Evolutionary conservation across 2,113 vertebrate species (phyloP).

Genomic region (Anser brachyrhynchus): DNA sequence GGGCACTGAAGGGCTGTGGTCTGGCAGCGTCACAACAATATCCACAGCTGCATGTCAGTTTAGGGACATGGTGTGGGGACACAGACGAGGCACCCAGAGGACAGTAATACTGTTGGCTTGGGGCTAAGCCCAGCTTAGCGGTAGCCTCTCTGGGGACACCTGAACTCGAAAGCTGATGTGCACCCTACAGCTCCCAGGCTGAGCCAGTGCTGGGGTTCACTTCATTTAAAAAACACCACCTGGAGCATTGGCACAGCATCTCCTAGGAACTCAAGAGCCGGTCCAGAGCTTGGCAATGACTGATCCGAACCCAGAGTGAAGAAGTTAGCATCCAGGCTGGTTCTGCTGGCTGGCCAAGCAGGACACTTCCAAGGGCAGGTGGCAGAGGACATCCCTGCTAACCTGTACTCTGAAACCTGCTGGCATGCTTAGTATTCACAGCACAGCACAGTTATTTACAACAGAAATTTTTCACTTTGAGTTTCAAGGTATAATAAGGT

Average conservation of each 20-base stretch:
- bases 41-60: fast-evolving
- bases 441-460: slow-evolving; percentile 50
- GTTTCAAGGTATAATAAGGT: slow-evolving; percentile 63
- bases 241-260: background rate
- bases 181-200: background rate
- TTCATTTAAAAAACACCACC: background rate
- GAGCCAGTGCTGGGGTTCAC: fast-evolving
- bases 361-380: background rate
- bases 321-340: no score
- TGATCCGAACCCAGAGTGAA: no score
- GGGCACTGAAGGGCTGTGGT: background rate
- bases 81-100: background rate
- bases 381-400: background rate
- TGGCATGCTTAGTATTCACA: slow-evolving; percentile 1
- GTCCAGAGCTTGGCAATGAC: background rate
- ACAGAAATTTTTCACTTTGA: slow-evolving; percentile 55
- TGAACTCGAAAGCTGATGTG: fast-evolving
- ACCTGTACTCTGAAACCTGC: background rate
- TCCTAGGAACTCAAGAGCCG: background rate
- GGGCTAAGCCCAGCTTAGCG: fast-evolving
- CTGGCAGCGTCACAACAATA: background rate
- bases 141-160: background rate
- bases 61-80: background rate
- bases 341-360: background rate
- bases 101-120: no score